These are phyloP conservation scores for Drosophila nasuta DNA, from an alignment of 1,140 invertebrate genomes.

Conservation along the genomic window DNA sequence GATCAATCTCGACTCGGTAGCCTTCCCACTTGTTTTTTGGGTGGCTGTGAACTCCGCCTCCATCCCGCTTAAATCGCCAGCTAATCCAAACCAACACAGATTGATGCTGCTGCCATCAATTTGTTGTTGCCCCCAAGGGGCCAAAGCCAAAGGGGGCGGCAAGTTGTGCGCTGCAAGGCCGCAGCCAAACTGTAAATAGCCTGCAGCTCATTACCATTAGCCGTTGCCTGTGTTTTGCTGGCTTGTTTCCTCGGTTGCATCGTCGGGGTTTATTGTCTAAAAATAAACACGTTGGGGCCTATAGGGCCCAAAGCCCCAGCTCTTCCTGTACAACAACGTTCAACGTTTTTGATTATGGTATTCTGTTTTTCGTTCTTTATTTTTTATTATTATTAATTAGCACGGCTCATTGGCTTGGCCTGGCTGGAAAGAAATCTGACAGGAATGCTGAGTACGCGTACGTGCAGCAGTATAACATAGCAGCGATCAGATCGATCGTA, in stretches of 20 bases:
- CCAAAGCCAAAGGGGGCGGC: constrained; percentile 31
- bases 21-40: constrained; percentile 39
- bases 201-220: constrained; percentile 80
- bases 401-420: constrained; percentile 50
- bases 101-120: constrained; percentile 76
- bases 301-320: constrained; percentile 27
- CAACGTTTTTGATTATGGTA: constrained; percentile 12
- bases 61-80: constrained; percentile 15
- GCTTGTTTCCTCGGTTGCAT: constrained; percentile 29
- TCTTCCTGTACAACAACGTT: constrained; percentile 53
- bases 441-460: constrained; percentile 64
- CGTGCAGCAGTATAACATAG: constrained; percentile 22
- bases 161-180: constrained; percentile 59
- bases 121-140: constrained; percentile 12
- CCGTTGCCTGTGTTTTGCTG: constrained; percentile 31
- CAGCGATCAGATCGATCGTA: neutral
- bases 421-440: constrained; percentile 56
- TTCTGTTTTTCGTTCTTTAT: constrained; percentile 19
- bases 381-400: constrained; percentile 83
- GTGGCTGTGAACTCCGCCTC: constrained; percentile 52
- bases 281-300: constrained; percentile 63
- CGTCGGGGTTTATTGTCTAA: constrained; percentile 75
- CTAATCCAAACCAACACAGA: constrained; percentile 72
- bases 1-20: too few relatives aligned
- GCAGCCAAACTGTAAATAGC: constrained; percentile 74